Conservation (phyloP, 2,888 invertebrate genomes). For the Mycalesis mineus region DNA sequence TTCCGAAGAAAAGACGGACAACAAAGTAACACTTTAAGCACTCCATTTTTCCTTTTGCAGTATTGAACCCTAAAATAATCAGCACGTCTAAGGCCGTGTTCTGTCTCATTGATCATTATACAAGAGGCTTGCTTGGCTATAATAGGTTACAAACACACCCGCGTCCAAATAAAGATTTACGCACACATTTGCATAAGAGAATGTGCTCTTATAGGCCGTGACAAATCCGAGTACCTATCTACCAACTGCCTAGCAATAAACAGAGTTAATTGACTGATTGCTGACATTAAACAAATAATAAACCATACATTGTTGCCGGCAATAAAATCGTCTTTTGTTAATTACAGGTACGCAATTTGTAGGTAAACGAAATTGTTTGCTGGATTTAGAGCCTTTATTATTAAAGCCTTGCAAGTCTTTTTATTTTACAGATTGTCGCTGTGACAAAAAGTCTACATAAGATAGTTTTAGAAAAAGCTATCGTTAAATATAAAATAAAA, state of each 20-base stretch:
- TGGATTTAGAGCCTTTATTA: too few species aligned
- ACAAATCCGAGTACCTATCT: constrained; percentile 13
- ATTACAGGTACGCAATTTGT: neutral
- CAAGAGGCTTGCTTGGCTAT: constrained; percentile 19
- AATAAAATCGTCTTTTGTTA: constrained; percentile 1
- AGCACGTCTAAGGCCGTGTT: constrained; percentile 35
- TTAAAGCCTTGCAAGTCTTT: too few species aligned
- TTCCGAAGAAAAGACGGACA: too few species aligned
- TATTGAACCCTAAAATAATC: too few species aligned
- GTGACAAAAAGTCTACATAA: too few species aligned
- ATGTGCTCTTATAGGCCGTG: constrained; percentile 19
- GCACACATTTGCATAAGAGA: constrained; percentile 18
- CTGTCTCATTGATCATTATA: constrained; percentile 31
- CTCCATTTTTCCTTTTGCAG: too few species aligned
- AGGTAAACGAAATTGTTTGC: too few species aligned
- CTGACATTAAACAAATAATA: constrained; percentile 37
- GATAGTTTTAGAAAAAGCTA: too few species aligned
- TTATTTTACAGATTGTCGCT: too few species aligned
- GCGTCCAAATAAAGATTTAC: constrained; percentile 11
- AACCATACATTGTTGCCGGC: constrained; percentile 20
- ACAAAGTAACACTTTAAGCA: too few species aligned
- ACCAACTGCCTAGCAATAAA: constrained; percentile 12
- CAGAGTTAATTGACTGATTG: constrained; percentile 32
- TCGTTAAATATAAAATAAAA: too few species aligned
- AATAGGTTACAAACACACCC: constrained; percentile 28